Percentiles rank a stretch among this genome's conserved stretches.
phyloP scores from a whole-genome alignment of 92 coral and sea anemone species.

The Chrysogorgia sp. region DNA sequence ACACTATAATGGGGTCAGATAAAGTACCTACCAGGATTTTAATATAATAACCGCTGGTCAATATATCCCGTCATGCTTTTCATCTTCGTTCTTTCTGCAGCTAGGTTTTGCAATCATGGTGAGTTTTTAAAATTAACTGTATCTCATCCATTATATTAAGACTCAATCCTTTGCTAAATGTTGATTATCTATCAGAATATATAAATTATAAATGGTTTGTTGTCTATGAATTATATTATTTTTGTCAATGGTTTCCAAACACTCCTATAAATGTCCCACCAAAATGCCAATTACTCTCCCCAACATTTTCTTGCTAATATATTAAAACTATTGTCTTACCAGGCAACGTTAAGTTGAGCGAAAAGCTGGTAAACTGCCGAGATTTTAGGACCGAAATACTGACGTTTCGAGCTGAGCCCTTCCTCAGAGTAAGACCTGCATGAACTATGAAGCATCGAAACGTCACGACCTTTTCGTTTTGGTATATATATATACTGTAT shows the following conservation, averaged over 20 bases:
- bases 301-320: background rate
- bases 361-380: no score
- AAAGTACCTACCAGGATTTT: no score
- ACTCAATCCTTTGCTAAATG: background rate
- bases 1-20: no score
- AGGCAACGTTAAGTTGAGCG: no score
- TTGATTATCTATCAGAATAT: background rate
- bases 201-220: background rate
- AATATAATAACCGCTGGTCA: conserved; percentile 19
- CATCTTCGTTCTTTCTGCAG: conserved; percentile 25
- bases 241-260: background rate
- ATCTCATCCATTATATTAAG: background rate
- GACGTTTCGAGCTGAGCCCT: no score
- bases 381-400: no score
- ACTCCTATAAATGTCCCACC: background rate
- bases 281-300: background rate
- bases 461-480: no score
- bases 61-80: conserved; percentile 4
- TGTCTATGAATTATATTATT: background rate
- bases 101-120: conserved; percentile 37
- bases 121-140: background rate
- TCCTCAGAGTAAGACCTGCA: no score
- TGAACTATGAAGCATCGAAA: no score
- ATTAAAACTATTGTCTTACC: no score
- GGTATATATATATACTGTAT: no score